phyloP scores from a whole-genome alignment of 2,888 invertebrate genomes.

The Tiphia femorata region DNA sequence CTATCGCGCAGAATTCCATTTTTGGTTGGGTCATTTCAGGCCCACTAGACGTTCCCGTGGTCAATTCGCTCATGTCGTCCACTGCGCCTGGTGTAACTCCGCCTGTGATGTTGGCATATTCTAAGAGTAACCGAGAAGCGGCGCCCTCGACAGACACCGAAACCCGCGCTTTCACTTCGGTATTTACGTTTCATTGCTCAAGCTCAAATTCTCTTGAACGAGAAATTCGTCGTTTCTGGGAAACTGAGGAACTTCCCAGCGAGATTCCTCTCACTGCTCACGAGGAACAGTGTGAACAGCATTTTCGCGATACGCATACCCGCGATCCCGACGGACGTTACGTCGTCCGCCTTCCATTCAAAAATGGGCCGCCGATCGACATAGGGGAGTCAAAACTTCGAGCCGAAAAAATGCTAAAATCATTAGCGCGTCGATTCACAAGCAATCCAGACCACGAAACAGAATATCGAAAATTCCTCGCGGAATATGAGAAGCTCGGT shows the following conservation, averaged over 20 bases:
- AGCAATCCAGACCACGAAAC: neutral
- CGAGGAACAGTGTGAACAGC: neutral
- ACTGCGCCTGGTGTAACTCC: rapidly evolving
- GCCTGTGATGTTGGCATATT: too few relatives aligned
- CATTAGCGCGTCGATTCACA: neutral
- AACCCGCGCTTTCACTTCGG: too few relatives aligned
- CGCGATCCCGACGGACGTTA: neutral
- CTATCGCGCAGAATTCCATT: neutral
- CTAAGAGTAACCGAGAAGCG: too few relatives aligned
- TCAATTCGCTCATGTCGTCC: neutral
- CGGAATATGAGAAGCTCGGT: neutral
- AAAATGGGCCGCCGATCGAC: neutral
- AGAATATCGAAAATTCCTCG: neutral
- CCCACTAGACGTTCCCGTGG: too few relatives aligned
- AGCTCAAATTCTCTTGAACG: too few relatives aligned
- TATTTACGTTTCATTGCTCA: too few relatives aligned
- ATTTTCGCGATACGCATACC: neutral
- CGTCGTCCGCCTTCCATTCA: neutral
- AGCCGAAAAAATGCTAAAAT: neutral
- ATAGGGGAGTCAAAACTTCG: neutral
- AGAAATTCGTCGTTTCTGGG: neutral
- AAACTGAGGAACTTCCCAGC: neutral
- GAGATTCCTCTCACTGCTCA: neutral
- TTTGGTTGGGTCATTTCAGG: too few relatives aligned
- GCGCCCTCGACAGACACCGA: too few relatives aligned